These are phyloP conservation scores for Plusia festucae DNA, from an alignment of 2,888 invertebrate genomes.

Conservation along the genomic window DNA sequence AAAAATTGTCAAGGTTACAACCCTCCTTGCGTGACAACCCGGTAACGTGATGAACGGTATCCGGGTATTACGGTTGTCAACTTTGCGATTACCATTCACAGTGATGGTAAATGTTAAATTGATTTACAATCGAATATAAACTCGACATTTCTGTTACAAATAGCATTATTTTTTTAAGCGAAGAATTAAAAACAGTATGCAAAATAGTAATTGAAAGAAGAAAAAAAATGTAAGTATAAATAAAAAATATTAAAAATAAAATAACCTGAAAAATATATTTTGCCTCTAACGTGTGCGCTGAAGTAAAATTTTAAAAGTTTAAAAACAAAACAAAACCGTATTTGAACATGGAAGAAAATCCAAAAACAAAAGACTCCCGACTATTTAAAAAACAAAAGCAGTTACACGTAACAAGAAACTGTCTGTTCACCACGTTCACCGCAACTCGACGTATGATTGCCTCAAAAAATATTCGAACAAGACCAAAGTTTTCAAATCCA, in stretches of 20 bases:
- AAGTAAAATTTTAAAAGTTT: neutral
- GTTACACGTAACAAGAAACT: constrained; percentile 5
- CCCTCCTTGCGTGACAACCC: constrained; percentile 34
- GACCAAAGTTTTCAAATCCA: constrained; percentile 61
- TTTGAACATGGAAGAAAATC: neutral
- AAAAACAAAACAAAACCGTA: neutral
- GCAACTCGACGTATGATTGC: constrained; percentile 22
- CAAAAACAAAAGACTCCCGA: neutral
- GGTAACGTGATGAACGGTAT: constrained; percentile 34
- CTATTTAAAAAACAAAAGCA: neutral
- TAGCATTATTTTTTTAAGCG: no score
- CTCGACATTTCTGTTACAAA: constrained; percentile 4
- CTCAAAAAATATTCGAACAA: constrained; percentile 51
- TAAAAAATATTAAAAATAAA: no score
- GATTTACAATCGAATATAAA: constrained; percentile 27
- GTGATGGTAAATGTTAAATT: constrained; percentile 17
- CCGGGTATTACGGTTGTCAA: constrained; percentile 33
- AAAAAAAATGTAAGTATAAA: no score
- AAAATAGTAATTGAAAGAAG: no score
- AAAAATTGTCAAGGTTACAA: neutral
- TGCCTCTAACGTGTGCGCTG: neutral
- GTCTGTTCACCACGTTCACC: neutral
- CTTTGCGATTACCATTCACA: constrained; percentile 20
- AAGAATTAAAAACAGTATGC: neutral
- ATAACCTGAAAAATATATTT: neutral